These are phyloP conservation scores for Synergus umbraculus DNA, from an alignment of 2,888 invertebrate species.

Conservation along the genomic window DNA sequence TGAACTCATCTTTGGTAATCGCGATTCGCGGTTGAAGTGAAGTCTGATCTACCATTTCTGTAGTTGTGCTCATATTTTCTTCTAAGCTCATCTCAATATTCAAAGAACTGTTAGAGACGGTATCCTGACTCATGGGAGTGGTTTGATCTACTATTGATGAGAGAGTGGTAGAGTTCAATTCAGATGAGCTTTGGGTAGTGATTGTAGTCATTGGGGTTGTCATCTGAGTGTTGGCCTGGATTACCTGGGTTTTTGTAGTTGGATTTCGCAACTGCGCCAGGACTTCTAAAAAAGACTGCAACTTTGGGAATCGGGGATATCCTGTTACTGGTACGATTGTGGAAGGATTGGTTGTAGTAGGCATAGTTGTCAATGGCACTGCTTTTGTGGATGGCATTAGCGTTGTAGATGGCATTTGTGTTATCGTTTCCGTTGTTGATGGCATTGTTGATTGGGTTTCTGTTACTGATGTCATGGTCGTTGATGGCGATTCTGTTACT, in stretches of 20 bases:
- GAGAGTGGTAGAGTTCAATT: not conserved
- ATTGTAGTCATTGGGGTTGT: slow-evolving; percentile 5
- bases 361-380: not conserved
- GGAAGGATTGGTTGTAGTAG: not conserved
- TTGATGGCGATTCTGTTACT: not conserved
- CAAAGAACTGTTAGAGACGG: not conserved
- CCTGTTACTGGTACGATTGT: not conserved
- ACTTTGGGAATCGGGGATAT: slow-evolving; percentile 12
- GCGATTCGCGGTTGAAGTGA: not conserved
- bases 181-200: not conserved
- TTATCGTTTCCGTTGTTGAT: slow-evolving; percentile 42
- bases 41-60: not conserved
- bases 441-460: not conserved
- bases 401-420: not conserved
- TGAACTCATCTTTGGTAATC: slow-evolving; percentile 22
- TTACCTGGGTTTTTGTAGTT: slow-evolving; percentile 47
- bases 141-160: slow-evolving; percentile 3
- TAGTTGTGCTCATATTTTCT: not conserved
- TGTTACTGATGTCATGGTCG: not conserved
- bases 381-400: slow-evolving; percentile 22
- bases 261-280: slow-evolving; percentile 47
- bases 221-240: slow-evolving; percentile 3
- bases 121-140: not conserved
- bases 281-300: slow-evolving; percentile 41
- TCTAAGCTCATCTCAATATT: not conserved